Percentiles rank a stretch among this genome's conserved stretches.
Evolutionary conservation across 2,113 vertebrate species (phyloP).

Genomic region (Mobula hypostoma): DNA sequence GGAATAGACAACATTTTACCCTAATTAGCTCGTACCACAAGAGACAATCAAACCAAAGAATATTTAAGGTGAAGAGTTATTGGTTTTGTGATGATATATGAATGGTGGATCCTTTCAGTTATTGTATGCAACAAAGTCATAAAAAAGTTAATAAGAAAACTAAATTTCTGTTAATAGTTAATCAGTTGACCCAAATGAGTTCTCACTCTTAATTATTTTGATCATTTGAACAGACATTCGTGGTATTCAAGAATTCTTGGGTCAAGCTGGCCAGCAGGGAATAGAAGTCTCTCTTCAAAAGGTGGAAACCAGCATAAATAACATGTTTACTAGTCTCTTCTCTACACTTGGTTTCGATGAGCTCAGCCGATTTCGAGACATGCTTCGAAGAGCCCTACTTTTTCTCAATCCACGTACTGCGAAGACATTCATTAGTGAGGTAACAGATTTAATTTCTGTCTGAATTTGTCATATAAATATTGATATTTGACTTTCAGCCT

Average conservation of each 20-base stretch:
- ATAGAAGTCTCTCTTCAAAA: conserved; percentile 32
- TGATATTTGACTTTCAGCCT: background rate
- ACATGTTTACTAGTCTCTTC: conserved; percentile 25
- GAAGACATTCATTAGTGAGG: conserved; percentile 36
- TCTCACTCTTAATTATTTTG: background rate
- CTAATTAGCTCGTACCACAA: background rate
- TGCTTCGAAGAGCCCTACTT: conserved; percentile 34
- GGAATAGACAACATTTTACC: background rate
- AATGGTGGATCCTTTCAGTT: background rate
- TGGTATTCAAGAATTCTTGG: conserved; percentile 30
- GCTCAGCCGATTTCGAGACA: conserved; percentile 32
- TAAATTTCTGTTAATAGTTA: background rate
- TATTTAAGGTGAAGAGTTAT: background rate
- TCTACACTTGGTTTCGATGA: conserved; percentile 26
- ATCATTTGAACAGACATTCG: conserved; percentile 29
- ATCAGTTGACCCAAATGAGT: background rate
- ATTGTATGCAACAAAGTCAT: background rate
- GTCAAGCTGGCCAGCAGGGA: conserved; percentile 26
- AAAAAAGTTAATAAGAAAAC: background rate
- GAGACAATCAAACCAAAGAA: background rate
- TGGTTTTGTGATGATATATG: background rate
- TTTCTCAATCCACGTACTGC: conserved; percentile 33
- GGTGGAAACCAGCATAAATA: conserved; percentile 29
- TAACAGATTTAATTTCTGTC: background rate
- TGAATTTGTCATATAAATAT: background rate